These are phyloP conservation scores for Falco novaeseelandiae DNA, from an alignment of 2,797 vertebrate genomes.

Conservation along the genomic window DNA sequence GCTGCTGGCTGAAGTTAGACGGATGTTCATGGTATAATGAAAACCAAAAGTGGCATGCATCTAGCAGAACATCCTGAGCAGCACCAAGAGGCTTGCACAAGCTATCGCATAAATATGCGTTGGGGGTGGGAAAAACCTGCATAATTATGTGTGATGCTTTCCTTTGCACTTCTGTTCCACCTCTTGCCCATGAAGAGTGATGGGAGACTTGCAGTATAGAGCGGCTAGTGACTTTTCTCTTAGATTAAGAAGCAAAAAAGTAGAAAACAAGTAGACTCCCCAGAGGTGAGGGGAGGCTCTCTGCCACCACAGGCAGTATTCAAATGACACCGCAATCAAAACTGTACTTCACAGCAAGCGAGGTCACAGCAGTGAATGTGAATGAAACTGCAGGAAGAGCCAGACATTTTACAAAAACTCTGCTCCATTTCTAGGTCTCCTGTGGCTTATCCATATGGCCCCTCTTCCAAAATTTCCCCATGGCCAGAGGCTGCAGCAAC, in stretches of 20 bases:
- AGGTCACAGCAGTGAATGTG: background rate
- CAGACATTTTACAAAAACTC: background rate
- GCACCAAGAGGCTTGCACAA: background rate
- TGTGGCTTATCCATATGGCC: background rate
- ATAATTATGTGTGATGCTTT: background rate
- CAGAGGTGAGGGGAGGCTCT: background rate
- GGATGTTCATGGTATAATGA: background rate
- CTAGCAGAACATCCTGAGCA: background rate
- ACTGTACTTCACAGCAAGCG: background rate
- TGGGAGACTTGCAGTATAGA: background rate
- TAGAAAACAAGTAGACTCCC: background rate
- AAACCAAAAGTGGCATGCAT: background rate
- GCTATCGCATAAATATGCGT: background rate
- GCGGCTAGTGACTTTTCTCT: background rate
- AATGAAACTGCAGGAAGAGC: background rate
- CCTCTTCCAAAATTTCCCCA: background rate
- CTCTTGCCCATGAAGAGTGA: background rate
- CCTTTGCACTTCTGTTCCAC: background rate
- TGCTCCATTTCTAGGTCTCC: background rate
- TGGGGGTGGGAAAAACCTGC: background rate
- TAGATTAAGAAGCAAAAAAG: background rate
- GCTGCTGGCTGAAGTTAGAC: background rate
- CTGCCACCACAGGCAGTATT: background rate
- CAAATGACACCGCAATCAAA: background rate
- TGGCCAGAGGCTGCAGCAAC: background rate